phyloP scores from a whole-genome alignment of 2,888 invertebrate species.

The Rotaria macrura region DNA sequence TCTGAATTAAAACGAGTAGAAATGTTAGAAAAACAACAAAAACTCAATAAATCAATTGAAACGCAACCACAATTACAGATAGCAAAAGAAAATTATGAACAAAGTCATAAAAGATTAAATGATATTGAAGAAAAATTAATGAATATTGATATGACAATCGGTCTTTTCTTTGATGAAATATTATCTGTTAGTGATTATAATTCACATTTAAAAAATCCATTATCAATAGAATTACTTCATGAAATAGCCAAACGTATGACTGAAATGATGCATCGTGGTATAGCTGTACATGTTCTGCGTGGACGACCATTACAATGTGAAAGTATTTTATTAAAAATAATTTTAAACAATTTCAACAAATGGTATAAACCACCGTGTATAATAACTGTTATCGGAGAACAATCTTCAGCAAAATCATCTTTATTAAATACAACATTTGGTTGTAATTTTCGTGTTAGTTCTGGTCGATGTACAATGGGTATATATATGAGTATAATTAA shows the following conservation, averaged over 20 bases:
- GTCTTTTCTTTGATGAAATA: neutral
- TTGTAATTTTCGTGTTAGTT: slow-evolving; percentile 31
- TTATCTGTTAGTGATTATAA: neutral
- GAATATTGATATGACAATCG: neutral
- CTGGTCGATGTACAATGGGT: slow-evolving; percentile 25
- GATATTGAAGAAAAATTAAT: neutral
- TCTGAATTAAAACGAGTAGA: neutral
- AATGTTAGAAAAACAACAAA: neutral
- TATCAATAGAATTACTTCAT: neutral
- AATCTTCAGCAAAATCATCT: slow-evolving; percentile 28
- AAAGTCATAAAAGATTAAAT: neutral
- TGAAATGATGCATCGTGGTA: neutral
- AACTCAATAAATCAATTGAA: neutral
- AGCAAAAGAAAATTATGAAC: neutral
- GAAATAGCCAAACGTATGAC: neutral
- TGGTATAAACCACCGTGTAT: neutral
- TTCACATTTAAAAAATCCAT: neutral
- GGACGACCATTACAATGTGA: neutral
- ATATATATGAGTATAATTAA: slow-evolving; percentile 23
- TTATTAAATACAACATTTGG: slow-evolving; percentile 27
- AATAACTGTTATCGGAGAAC: slow-evolving; percentile 27
- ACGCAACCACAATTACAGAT: neutral
- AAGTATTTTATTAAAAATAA: neutral
- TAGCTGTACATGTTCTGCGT: neutral
- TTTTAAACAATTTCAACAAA: neutral